Evolutionary conservation across 2,888 invertebrate species (phyloP).

Genomic region (Plagodis pulveraria): DNA sequence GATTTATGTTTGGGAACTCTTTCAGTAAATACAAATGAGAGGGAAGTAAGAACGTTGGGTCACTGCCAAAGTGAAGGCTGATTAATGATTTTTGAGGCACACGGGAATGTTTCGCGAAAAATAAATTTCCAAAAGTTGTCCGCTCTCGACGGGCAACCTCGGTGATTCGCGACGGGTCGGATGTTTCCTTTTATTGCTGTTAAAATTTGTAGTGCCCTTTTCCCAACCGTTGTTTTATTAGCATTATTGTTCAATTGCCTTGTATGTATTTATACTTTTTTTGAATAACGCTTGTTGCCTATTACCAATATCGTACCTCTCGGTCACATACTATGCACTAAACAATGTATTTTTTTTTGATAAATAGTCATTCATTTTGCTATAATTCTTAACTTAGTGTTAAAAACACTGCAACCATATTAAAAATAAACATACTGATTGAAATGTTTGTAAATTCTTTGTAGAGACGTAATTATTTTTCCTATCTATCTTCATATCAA

Average conservation of each 20-base stretch:
- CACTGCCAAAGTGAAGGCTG: conserved; percentile 81
- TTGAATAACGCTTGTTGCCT: too few relatives aligned
- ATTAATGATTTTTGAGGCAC: conserved; percentile 79
- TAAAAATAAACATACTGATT: too few relatives aligned
- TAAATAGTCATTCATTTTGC: too few relatives aligned
- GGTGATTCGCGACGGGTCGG: conserved; percentile 23
- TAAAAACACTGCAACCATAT: too few relatives aligned
- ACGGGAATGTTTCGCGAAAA: conserved; percentile 68
- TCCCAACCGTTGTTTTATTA: conserved; percentile 22
- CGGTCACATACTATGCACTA: too few relatives aligned
- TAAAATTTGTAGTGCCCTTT: conserved; percentile 29
- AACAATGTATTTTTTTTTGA: too few relatives aligned
- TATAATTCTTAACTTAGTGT: too few relatives aligned
- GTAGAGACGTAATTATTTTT: too few relatives aligned
- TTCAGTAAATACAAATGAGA: conserved; percentile 82
- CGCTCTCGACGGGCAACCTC: conserved; percentile 37
- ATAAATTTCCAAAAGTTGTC: conserved; percentile 66
- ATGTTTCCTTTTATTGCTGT: conserved; percentile 28
- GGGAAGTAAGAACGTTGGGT: conserved; percentile 78
- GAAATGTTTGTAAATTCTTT: too few relatives aligned
- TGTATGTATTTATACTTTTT: not conserved
- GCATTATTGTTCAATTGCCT: conserved; percentile 21
- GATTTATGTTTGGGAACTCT: conserved; percentile 79
- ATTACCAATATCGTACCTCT: too few relatives aligned
- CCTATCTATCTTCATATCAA: too few relatives aligned